Evolutionary conservation across 2,113 vertebrate genomes (phyloP), one percentile per base, ranked within the genome.

Genomic region (Chloropsis hardwickii): DNA sequence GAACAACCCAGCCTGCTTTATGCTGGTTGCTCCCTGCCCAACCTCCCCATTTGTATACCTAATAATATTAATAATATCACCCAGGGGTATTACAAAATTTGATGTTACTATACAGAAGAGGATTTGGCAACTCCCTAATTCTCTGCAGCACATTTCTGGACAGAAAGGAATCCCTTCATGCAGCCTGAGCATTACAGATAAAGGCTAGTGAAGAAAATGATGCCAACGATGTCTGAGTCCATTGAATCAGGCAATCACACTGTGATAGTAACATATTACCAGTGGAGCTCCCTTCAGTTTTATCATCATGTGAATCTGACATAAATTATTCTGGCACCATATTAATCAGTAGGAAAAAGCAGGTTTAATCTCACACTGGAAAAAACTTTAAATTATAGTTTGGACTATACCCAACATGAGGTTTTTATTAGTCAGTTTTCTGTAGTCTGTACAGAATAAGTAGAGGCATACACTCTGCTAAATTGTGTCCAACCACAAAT

Each of bases 261-360:
- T 29, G 14, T 21, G n/a, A 72, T n/a, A 71, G 42, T 44, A 85
- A 90, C 31, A 17, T 51, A 85, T 56, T 69, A 69, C 50, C 25
- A 71, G 28, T 60, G 61, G 17, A 79, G 33, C 27, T 86, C 70
- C 21, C 54, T 62, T 72, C 54, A 69, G 60, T 88, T 94, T 94
- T 95, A 86, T 66, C 61, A 42, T 82, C 62, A 57, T 50, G 54
- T 35, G 85, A 93, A 69, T 81, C 67, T 86, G 66, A 83, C 67
- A 86, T 86, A 92, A 94, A 88, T 94, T 76, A 83, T 93, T 92
- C 81, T 90, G 92, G 86, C 82, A 96, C 60, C 29, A 15, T 78
- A 90, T 94, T 88, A 83, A 90, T 93, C 82, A 83, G 69, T 86
- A 73, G 64, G 33, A 70, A 85, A 85, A 90, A 81, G 44, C 27